Conservation (phyloP, 2,113 vertebrate species). For the Ceyx margarethae region DNA sequence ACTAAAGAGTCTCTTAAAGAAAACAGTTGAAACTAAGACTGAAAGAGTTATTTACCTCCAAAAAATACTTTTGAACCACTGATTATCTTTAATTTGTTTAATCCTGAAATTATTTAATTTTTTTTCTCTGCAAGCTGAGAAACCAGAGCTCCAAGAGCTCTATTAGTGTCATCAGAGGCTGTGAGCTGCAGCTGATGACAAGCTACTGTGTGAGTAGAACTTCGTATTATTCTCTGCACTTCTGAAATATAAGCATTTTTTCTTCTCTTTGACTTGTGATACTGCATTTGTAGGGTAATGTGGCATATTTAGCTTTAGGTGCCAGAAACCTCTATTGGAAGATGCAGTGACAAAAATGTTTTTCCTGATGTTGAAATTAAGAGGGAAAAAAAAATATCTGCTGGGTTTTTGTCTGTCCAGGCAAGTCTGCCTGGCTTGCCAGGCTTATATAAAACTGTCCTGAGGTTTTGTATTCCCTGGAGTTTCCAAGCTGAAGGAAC, state of each 20-base stretch:
- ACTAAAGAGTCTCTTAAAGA: not conserved
- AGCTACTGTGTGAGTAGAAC: not conserved
- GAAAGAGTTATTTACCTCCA: not conserved
- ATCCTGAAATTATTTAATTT: not conserved
- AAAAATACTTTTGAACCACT: not conserved
- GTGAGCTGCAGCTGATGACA: not conserved
- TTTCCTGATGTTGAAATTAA: not conserved
- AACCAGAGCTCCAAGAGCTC: not conserved
- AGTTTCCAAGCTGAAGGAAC: not conserved
- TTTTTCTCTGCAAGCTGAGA: not conserved
- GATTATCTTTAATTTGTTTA: not conserved
- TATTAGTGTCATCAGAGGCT: not conserved
- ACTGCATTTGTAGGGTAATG: not conserved
- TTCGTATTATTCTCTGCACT: not conserved
- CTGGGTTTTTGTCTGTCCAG: not conserved
- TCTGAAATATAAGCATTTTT: not conserved
- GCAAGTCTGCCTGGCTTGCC: not conserved
- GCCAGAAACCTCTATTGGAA: not conserved
- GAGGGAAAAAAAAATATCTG: not conserved
- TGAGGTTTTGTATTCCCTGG: not conserved
- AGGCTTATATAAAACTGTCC: not conserved
- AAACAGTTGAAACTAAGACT: not conserved
- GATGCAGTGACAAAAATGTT: not conserved
- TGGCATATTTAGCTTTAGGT: not conserved
- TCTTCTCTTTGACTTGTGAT: not conserved